phyloP scores from a whole-genome alignment of 2,888 invertebrate genomes.

The Tachina fera region DNA sequence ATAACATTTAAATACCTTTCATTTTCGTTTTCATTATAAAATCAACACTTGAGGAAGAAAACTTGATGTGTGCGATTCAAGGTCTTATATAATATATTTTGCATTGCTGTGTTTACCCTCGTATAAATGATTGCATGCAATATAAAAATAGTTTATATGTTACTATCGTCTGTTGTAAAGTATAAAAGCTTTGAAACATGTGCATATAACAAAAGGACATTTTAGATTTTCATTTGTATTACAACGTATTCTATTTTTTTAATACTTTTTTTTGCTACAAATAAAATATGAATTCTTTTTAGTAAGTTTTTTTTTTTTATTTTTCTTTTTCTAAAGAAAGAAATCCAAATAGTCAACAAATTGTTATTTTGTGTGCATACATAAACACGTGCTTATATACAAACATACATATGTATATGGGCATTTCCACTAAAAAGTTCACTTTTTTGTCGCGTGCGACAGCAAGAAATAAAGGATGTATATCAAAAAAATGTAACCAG shows the following conservation, averaged over 20 bases:
- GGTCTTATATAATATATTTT: too few relatives aligned
- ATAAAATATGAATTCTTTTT: slow-evolving; percentile 26
- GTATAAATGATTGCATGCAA: slow-evolving; percentile 20
- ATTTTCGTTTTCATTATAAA: too few relatives aligned
- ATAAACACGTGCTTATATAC: too few relatives aligned
- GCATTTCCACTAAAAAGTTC: too few relatives aligned
- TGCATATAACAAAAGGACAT: slow-evolving; percentile 18
- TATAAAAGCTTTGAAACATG: background rate
- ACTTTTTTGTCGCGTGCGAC: too few relatives aligned
- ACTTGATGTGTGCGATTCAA: too few relatives aligned
- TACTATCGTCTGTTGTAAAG: slow-evolving; percentile 32
- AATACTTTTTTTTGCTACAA: slow-evolving; percentile 1
- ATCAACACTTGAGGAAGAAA: too few relatives aligned
- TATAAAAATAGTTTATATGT: slow-evolving; percentile 50
- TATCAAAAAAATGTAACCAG: too few relatives aligned
- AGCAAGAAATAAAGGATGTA: too few relatives aligned
- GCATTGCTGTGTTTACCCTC: background rate
- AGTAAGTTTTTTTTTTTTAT: slow-evolving; percentile 22
- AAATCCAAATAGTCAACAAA: slow-evolving; percentile 55
- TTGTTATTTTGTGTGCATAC: slow-evolving; percentile 1
- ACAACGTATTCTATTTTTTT: slow-evolving; percentile 24
- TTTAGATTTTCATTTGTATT: slow-evolving; percentile 48
- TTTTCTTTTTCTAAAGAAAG: slow-evolving; percentile 8
- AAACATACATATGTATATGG: too few relatives aligned
- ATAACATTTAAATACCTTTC: too few relatives aligned